Percentiles rank a stretch among this genome's conserved stretches.
These are phyloP conservation scores for Betta splendens DNA, from an alignment of 2,797 vertebrate genomes.

Conservation along the genomic window DNA sequence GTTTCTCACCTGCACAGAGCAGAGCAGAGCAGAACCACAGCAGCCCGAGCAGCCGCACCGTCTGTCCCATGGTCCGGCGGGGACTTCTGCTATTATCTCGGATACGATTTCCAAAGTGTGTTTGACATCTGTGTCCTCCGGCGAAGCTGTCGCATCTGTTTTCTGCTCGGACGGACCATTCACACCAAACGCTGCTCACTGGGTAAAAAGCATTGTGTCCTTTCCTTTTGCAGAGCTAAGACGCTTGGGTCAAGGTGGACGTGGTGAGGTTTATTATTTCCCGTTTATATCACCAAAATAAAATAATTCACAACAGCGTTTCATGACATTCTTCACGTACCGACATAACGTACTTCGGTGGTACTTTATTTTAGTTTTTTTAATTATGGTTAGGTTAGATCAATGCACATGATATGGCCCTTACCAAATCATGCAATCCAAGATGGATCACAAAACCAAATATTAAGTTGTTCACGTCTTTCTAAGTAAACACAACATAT, in stretches of 20 bases:
- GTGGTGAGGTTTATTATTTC: rapidly evolving
- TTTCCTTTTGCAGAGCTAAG: conserved; percentile 13
- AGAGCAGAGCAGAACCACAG: conserved; percentile 59
- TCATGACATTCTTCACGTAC: too few species aligned
- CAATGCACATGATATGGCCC: too few species aligned
- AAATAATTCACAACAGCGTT: conserved; percentile 16
- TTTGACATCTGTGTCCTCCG: conserved; percentile 35
- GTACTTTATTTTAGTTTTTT: too few species aligned
- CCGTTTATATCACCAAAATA: conserved; percentile 39
- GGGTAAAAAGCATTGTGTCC: conserved; percentile 52
- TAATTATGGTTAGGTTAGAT: too few species aligned
- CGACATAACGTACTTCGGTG: too few species aligned
- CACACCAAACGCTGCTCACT: background rate
- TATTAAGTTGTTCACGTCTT: too few species aligned
- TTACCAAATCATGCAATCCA: too few species aligned
- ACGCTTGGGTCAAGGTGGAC: background rate
- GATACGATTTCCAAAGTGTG: conserved; percentile 11
- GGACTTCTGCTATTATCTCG: conserved; percentile 39
- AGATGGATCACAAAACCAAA: too few species aligned
- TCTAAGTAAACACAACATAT: background rate
- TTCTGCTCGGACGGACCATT: conserved; percentile 15
- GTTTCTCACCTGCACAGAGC: conserved; percentile 71
- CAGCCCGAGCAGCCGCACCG: conserved; percentile 55
- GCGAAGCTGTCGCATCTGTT: conserved; percentile 22
- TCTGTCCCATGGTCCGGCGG: conserved; percentile 53